Evolutionary conservation across 1,140 invertebrate species (phyloP), one percentile per base, ranked within the genome.

Genomic region (Lordiphosa mommai): DNA sequence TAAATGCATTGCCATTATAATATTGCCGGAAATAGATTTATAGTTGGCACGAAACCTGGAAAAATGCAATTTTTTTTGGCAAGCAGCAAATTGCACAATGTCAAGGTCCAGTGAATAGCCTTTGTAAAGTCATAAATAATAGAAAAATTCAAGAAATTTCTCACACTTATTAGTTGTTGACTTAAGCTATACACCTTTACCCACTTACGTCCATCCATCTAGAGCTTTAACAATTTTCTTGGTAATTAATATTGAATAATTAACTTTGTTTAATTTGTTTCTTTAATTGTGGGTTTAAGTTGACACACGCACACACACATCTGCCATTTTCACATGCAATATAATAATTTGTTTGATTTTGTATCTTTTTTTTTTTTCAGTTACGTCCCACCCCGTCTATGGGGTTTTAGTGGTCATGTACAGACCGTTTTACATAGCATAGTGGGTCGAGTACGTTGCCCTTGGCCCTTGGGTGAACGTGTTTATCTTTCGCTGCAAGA

Each of bases 381-480:
- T 34, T 98, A 97, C 88, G 91, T 94, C 64, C 96, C 97, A 37
- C 96, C 96, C n/a, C 90, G 95, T 57, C 86, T 98, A 71, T 98
- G 96, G 96, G 97, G 97, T 37, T 96, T 96, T 79, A 97, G 95
- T 89, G 97, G 97, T 3, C 97, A 98, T 89, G 92, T 98, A 14
- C 96, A 98, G 88, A 98, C 96, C 0, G 94, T 97, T 36, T 89
- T 97, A 10, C 96, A 98, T 90, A 97, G 95, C 70, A 92, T 97
- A 60, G 93, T 98, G 63, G 96, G 96, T 1, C 92, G 96, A 41
- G 93, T 96, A 6, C 92, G 93, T 41, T 95, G 96, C 71, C 77
- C 95, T 38, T 95, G 95, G 92, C 95, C 95, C 0, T 93, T 94
- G 66, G 96, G 96, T 14, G 93, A 95, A 59, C 91, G 97, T 34